phyloP scores from a whole-genome alignment of 2,113 vertebrate genomes.

The Chloroceryle aenea region DNA sequence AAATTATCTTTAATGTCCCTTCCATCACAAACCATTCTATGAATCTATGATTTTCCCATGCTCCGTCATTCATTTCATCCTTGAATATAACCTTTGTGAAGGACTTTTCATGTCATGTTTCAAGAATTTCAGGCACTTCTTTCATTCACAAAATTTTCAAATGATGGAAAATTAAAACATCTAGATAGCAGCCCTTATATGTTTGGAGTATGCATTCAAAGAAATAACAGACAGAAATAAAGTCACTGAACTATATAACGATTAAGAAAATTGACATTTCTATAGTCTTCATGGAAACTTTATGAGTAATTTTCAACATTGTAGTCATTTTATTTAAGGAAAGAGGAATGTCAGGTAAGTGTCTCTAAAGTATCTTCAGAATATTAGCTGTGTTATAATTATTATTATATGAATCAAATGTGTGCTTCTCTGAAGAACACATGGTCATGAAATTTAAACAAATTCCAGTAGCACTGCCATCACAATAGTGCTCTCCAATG shows the following conservation, averaged over 20 bases:
- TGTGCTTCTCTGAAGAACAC: not conserved
- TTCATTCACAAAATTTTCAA: not conserved
- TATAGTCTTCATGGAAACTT: not conserved
- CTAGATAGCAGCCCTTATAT: not conserved
- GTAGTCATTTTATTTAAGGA: not conserved
- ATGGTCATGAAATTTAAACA: constrained; percentile 1
- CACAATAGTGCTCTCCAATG: not conserved
- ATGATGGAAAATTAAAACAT: not conserved
- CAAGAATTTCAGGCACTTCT: not conserved
- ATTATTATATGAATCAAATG: not conserved
- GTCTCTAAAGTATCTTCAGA: not conserved
- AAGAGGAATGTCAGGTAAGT: not conserved
- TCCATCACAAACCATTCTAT: too few species aligned
- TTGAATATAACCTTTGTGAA: not conserved
- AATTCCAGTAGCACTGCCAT: not conserved
- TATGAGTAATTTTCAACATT: not conserved
- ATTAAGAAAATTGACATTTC: not conserved
- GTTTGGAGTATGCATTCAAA: not conserved
- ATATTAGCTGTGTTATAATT: not conserved
- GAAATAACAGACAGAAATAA: not conserved
- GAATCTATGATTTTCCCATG: not conserved
- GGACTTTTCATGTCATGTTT: not conserved
- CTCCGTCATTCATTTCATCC: not conserved
- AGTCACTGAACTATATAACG: not conserved
- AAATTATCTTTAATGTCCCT: too few species aligned